Evolutionary conservation across 2,113 vertebrate species (phyloP).

Genomic region (Pomatorhinus ruficollis): DNA sequence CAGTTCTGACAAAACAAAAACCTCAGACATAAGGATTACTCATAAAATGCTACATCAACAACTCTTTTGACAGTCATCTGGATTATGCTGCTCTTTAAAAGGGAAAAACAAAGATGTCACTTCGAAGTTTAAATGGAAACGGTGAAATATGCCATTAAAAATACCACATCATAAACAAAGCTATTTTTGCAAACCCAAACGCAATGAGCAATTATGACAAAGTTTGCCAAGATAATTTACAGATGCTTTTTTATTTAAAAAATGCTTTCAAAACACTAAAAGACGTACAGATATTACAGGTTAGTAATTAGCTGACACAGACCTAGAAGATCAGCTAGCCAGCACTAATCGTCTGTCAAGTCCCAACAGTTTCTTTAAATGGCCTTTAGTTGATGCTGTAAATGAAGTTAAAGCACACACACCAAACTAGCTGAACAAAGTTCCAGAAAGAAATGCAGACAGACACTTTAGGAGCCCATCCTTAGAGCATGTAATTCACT

Average conservation of each 20-base stretch:
- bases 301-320: background rate
- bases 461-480: background rate
- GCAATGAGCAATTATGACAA: conserved; percentile 18
- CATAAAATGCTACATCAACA: conserved; percentile 64
- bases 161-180: conserved; percentile 47
- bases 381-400: background rate
- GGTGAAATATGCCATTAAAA: conserved; percentile 57
- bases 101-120: conserved; percentile 49
- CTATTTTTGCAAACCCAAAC: conserved; percentile 24
- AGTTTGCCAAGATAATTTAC: background rate
- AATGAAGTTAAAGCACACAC: background rate
- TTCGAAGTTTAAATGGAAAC: conserved; percentile 46
- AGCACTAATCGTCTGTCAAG: background rate
- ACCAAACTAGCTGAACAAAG: background rate
- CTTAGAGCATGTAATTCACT: background rate
- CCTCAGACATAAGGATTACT: conserved; percentile 63
- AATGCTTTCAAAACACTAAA: background rate
- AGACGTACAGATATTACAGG: background rate
- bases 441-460: background rate
- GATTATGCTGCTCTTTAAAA: conserved; percentile 51
- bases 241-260: background rate
- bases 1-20: conserved; percentile 66
- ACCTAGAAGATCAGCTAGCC: background rate
- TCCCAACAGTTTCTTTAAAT: background rate
- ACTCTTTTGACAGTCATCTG: conserved; percentile 60